Base-by-base conservation (phyloP, 2,797 vertebrate genomes). In the Alauda arvensis region DNA sequence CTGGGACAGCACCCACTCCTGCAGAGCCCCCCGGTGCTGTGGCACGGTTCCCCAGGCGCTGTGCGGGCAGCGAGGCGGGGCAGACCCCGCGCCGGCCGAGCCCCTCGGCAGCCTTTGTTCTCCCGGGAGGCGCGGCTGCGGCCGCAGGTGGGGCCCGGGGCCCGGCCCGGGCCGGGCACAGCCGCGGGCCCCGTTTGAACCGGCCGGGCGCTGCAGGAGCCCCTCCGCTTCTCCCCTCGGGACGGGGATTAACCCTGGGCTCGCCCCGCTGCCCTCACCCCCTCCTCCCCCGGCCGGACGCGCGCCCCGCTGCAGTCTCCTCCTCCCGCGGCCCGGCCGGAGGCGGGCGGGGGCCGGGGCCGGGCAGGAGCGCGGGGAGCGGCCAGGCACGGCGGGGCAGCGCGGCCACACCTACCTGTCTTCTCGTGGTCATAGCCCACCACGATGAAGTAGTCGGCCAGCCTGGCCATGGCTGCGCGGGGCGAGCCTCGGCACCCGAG, bases 371-470 rank as follows among this genome's bases (percentile, higher is more conserved):
- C 43, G 80, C 70, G 66, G 91, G 83, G 91, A 94, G 93, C 71
- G 91, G 81, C 93, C 94, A 94, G 81, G 78, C 93, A 60, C 90
- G 56, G 77, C 71, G 68, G 90, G 72, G 68, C 91, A 69, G 82
- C 91, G 70, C 87, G 83, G 93, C 95, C 94, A 94, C 93, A 94
- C 95, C 95, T 97, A 99, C 98, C 98, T 92, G 98, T 97, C 97
- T 99, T 99, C 93, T 99, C 98, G 46, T 98, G 98, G 94, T 99
- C 99, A 95, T 99, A 99, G 96, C 98, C 99, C 95, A 99, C 98
- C 93, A 99, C 98, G 90, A 98, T 98, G 93, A 99, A 99, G 96
- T 99, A 99, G 96, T 99, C 99, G 57, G 98, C 98, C 97, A 99
- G 96, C 97, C 99, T 98, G 70, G 98, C 98, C 98, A 99, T 99